These are phyloP conservation scores for Corynorhinus townsendii DNA, from an alignment of 2,113 vertebrate species.

Conservation along the genomic window DNA sequence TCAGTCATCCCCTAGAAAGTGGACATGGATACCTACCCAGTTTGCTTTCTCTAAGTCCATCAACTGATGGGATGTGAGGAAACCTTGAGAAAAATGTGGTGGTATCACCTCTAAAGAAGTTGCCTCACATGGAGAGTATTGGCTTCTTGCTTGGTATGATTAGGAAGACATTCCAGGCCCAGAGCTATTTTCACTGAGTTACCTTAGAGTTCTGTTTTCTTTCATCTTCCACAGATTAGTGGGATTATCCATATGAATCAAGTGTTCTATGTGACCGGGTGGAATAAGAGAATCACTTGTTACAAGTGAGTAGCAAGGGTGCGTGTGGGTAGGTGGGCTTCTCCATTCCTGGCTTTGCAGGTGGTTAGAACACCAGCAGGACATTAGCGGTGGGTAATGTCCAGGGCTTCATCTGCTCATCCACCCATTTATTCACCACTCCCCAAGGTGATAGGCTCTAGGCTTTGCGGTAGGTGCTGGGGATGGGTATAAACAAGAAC, in stretches of 20 bases:
- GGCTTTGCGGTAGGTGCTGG: neutral
- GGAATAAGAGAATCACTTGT: slow-evolving; percentile 74
- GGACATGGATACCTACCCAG: rapidly evolving
- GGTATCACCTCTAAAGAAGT: neutral
- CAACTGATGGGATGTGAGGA: neutral
- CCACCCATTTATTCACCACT: neutral
- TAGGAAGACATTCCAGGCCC: neutral
- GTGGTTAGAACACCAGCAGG: neutral
- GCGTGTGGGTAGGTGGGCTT: rapidly evolving
- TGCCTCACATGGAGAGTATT: neutral
- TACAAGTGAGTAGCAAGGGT: slow-evolving; percentile 67
- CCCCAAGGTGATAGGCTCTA: neutral
- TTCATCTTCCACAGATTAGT: slow-evolving; percentile 63
- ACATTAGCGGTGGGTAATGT: neutral
- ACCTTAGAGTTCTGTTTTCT: neutral
- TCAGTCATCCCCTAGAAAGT: neutral
- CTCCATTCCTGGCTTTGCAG: neutral
- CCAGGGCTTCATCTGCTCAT: neutral
- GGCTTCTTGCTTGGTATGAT: neutral
- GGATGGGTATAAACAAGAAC: neutral
- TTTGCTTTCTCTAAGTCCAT: neutral
- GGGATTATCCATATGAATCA: slow-evolving; percentile 73
- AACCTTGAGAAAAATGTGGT: neutral
- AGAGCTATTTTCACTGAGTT: neutral
- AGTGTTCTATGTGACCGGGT: slow-evolving; percentile 71